phyloP scores from a whole-genome alignment of 2,797 vertebrate genomes.

The Pantherophis vulpinus region DNA sequence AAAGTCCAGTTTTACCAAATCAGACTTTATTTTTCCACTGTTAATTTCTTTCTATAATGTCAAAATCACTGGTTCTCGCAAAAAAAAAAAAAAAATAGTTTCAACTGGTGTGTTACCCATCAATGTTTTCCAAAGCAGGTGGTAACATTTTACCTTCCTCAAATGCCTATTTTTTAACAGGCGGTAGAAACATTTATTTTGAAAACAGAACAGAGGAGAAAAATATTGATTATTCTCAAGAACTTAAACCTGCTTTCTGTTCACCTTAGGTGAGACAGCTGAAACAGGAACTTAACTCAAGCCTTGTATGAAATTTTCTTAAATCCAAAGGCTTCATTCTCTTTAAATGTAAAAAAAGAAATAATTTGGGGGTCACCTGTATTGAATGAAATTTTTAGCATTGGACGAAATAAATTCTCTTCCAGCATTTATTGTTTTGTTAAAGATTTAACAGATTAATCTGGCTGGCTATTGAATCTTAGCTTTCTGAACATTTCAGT shows the following conservation, averaged over 20 bases:
- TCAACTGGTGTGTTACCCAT: neutral
- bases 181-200: conserved; percentile 13
- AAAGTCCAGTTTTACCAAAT: neutral
- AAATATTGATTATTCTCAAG: neutral
- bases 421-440: conserved; percentile 49
- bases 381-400: conserved; percentile 39
- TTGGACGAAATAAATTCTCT: conserved; percentile 52
- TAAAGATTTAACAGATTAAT: conserved; percentile 16
- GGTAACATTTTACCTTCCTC: neutral
- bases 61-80: neutral
- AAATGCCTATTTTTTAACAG: conserved; percentile 16
- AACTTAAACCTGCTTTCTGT: neutral
- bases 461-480: neutral
- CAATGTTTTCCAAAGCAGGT: neutral
- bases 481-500: neutral
- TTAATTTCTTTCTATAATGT: neutral
- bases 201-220: neutral
- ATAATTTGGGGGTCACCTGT: conserved; percentile 35
- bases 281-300: neutral
- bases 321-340: neutral
- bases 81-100: neutral
- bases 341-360: conserved; percentile 23
- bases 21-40: neutral
- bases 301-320: neutral
- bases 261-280: neutral